Percentiles rank a stretch among this genome's conserved stretches.
Evolutionary conservation across 2,113 vertebrate genomes (phyloP).

Genomic region (Varanus komodoensis): DNA sequence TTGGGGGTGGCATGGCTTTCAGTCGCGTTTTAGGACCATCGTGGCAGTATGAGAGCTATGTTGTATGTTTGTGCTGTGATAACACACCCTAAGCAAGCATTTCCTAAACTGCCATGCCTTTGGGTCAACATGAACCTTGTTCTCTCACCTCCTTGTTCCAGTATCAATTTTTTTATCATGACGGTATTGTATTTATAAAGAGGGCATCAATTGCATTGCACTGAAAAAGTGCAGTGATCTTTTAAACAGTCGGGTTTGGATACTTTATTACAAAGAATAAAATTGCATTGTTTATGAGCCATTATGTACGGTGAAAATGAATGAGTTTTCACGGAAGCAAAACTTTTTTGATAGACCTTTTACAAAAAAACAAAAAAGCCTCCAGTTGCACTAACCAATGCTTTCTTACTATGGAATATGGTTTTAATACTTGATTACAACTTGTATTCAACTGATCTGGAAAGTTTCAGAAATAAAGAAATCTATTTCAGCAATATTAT

Average conservation of each 20-base stretch:
- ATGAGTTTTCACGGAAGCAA: slow-evolving; percentile 84
- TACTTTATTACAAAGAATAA: slow-evolving; percentile 81
- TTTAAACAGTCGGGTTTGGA: slow-evolving; percentile 71
- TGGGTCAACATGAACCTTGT: slow-evolving; percentile 66
- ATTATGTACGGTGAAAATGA: slow-evolving; percentile 77
- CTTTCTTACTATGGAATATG: slow-evolving; percentile 83
- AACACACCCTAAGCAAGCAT: slow-evolving; percentile 74
- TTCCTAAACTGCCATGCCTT: slow-evolving; percentile 71
- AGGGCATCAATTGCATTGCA: slow-evolving; percentile 72
- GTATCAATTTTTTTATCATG: slow-evolving; percentile 80
- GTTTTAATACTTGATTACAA: slow-evolving; percentile 81
- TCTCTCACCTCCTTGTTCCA: slow-evolving; percentile 70
- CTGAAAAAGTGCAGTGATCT: slow-evolving; percentile 76
- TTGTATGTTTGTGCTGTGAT: slow-evolving; percentile 74
- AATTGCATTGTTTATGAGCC: slow-evolving; percentile 83
- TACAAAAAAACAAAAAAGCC: slow-evolving; percentile 73
- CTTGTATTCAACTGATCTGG: slow-evolving; percentile 85
- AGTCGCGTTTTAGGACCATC: slow-evolving; percentile 61
- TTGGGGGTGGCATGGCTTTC: neutral
- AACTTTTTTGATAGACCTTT: slow-evolving; percentile 87
- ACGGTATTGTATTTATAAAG: slow-evolving; percentile 76
- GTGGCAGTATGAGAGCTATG: slow-evolving; percentile 68
- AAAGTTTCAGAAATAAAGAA: slow-evolving; percentile 87
- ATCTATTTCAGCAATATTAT: slow-evolving; percentile 83
- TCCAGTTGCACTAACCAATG: slow-evolving; percentile 85